Percentiles rank a stretch among this genome's conserved stretches.
phyloP scores from a whole-genome alignment of 2,797 vertebrate genomes.

The Alca torda region DNA sequence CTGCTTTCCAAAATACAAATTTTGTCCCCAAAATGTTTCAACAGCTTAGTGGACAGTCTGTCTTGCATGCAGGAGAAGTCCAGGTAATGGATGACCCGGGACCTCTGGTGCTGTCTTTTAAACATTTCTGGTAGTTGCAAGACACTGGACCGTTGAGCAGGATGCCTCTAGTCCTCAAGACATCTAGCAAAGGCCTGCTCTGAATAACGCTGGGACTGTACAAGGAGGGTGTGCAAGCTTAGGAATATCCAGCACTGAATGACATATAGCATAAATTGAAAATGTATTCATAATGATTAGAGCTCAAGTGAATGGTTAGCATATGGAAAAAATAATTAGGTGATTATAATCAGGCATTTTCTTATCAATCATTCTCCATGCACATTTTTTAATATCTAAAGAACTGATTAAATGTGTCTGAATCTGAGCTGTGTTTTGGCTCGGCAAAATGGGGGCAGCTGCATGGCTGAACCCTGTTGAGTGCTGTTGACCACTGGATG shows the following conservation, averaged over 20 bases:
- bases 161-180: neutral
- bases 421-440: neutral
- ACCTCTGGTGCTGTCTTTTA: neutral
- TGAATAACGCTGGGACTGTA: neutral
- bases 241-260: neutral
- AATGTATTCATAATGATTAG: neutral
- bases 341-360: slow-evolving; percentile 30
- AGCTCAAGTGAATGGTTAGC: neutral
- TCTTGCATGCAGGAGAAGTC: neutral
- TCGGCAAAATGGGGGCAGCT: neutral
- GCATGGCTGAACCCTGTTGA: neutral
- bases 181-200: neutral
- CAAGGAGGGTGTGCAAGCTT: neutral
- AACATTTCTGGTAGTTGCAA: neutral
- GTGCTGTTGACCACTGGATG: neutral
- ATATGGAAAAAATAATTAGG: slow-evolving; percentile 19
- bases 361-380: neutral
- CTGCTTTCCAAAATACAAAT: neutral
- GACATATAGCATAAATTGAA: neutral
- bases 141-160: neutral
- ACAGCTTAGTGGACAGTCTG: neutral
- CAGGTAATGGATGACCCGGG: neutral
- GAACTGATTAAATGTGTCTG: neutral
- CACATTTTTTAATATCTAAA: neutral
- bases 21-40: neutral